Percentiles rank a stretch among this genome's conserved stretches.
phyloP scores from a whole-genome alignment of 2,888 invertebrate species.

The Scaptomyza caliginosa region DNA sequence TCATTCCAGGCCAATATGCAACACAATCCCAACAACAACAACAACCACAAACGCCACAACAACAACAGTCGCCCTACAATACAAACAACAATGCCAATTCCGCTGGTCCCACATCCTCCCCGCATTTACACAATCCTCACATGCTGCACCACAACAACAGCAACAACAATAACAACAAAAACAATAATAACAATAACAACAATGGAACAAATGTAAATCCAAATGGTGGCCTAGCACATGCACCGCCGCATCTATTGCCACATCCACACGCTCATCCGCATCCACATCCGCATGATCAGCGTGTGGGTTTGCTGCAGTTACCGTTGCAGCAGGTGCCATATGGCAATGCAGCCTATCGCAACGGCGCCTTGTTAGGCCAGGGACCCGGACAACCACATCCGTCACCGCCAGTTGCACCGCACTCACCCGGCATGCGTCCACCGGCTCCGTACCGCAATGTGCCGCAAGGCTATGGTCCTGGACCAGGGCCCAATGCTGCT shows the following conservation, averaged over 20 bases:
- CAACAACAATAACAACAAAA: constrained; percentile 18
- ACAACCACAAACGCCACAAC: constrained; percentile 69
- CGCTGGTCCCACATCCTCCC: constrained; percentile 47
- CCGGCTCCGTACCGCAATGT: constrained; percentile 72
- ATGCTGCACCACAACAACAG: constrained; percentile 56
- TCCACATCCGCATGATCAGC: constrained; percentile 50
- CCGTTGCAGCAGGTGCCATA: constrained; percentile 47
- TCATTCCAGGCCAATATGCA: constrained; percentile 83
- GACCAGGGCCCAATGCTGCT: constrained; percentile 11
- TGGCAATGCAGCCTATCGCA: constrained; percentile 43
- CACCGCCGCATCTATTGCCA: constrained; percentile 46
- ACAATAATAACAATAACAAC: constrained; percentile 16
- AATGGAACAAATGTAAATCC: constrained; percentile 24
- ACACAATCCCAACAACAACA: constrained; percentile 54
- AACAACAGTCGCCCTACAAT: constrained; percentile 68
- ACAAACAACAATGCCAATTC: constrained; percentile 46
- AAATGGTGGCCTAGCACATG: constrained; percentile 8
- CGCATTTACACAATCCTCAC: constrained; percentile 68
- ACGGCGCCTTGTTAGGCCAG: constrained; percentile 62
- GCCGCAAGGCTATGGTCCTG: constrained; percentile 53
- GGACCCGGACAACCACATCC: constrained; percentile 29
- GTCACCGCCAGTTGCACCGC: constrained; percentile 34
- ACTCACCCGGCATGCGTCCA: constrained; percentile 64
- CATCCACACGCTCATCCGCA: constrained; percentile 49
- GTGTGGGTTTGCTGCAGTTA: constrained; percentile 66